Evolutionary conservation across 2,888 invertebrate genomes (phyloP).

Genomic region (Cepaea hortensis): DNA sequence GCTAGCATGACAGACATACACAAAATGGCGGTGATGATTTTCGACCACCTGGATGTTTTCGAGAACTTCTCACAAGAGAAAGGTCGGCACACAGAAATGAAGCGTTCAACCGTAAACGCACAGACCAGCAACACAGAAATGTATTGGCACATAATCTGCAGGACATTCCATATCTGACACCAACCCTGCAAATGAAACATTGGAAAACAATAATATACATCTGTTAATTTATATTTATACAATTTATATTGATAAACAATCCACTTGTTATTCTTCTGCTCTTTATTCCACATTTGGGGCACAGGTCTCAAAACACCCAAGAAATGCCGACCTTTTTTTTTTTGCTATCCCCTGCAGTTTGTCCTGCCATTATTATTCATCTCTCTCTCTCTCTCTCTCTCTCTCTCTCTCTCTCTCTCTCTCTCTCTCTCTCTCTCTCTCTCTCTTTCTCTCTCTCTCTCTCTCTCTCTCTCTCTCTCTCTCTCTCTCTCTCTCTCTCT

Average conservation of each 20-base stretch:
- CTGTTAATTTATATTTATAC: not conserved
- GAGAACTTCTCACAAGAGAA: slow-evolving; percentile 71
- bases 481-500: too few species aligned
- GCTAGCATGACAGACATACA: slow-evolving; percentile 60
- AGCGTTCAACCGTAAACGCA: slow-evolving; percentile 73
- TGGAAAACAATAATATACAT: not conserved
- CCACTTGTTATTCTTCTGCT: too few species aligned
- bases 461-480: too few species aligned
- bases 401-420: too few species aligned
- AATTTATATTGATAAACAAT: not conserved
- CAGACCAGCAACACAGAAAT: slow-evolving; percentile 72
- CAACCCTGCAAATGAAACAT: slow-evolving; percentile 55
- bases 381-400: too few species aligned
- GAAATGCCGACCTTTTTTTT: too few species aligned
- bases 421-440: too few species aligned
- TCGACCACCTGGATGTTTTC: slow-evolving; percentile 64
- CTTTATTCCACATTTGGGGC: too few species aligned
- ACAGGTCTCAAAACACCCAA: too few species aligned
- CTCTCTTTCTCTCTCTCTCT: too few species aligned
- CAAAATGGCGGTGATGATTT: slow-evolving; percentile 64
- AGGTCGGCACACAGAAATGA: slow-evolving; percentile 68
- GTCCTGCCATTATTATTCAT: too few species aligned
- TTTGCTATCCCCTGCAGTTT: too few species aligned
- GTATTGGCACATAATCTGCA: slow-evolving; percentile 71
- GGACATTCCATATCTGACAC: slow-evolving; percentile 71